Base-by-base conservation (phyloP, 2,888 invertebrate genomes). In the Lasioglossum marginatum region DNA sequence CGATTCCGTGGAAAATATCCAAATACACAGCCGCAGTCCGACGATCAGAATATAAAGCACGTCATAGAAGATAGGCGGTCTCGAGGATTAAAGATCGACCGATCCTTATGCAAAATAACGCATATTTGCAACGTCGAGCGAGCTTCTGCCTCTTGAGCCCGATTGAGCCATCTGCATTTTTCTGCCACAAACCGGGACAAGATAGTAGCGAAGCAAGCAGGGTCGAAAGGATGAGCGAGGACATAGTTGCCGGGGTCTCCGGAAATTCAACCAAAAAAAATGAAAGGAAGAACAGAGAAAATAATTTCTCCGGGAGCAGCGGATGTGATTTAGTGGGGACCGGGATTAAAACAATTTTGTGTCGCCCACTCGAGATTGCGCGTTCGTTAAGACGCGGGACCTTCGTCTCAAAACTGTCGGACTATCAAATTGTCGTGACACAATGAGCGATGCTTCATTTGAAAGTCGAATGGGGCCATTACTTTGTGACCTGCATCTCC, bases 361-460 rank as follows among this genome's bases (percentile, higher is more conserved):
- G 40, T 40, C 23, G n/a, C 8, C 23, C 16, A 27, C 57, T 45
- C 40, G 52, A 3, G 27, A 43, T 19, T 5, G 8, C 10, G 34
- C 34, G 37, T 72, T 82, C 27, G 52, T 72, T 75, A 75, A 70
- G 12, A 27, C 34, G n/a, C 6, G 34, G 52, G 23, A 76, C 66
- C 48, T 83, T 75, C 40, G 10, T 76, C 52, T 76, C 43, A 43
- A 66, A 83, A 66, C 19, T 71, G n/a, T 72, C 57, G 63, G 52
- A 10, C 63, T 48, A 71, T 81, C 77, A 63, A 85, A 60, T 77
- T 31, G 31, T 27, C 14, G n/a, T n/a, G 60, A 78, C 74, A 78
- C 57, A 76, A 71, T 34, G 77, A 75, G 45, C 75, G 80, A 78
- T 72, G 85, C 60, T 48, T 82, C 77, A 85, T 86, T 85, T 86